Conservation (phyloP, 1,140 invertebrate species). For the Zelostemma sp. region DNA sequence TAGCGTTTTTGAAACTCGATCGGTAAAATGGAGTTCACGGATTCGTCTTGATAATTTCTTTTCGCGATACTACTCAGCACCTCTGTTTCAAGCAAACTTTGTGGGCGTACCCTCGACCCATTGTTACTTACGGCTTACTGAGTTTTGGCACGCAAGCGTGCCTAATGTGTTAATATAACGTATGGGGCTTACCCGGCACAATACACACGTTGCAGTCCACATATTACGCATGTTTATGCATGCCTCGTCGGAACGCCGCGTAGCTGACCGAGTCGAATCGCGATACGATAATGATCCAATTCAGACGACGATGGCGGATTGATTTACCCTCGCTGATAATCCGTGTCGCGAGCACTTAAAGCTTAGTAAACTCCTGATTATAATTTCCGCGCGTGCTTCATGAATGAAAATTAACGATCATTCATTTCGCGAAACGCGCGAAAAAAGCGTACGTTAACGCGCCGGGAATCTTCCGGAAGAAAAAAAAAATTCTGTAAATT, state of each 20-base stretch:
- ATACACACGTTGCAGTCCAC: constrained; percentile 42
- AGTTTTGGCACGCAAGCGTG: constrained; percentile 62
- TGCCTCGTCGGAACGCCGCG: constrained; percentile 25
- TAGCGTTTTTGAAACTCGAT: too few species aligned
- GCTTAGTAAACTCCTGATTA: not conserved
- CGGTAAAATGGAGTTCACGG: too few species aligned
- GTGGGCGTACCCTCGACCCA: constrained; percentile 53
- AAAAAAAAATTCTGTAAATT: too few species aligned
- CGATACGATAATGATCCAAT: constrained; percentile 48
- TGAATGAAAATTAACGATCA: too few species aligned
- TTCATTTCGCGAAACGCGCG: too few species aligned
- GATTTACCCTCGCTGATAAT: constrained; percentile 42
- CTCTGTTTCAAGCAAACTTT: constrained; percentile 41
- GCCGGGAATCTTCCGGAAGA: too few species aligned
- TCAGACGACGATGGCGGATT: constrained; percentile 36
- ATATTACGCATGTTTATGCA: constrained; percentile 43
- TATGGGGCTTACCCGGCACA: constrained; percentile 51
- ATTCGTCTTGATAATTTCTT: too few species aligned
- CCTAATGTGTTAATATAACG: constrained; percentile 68
- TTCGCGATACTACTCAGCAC: constrained; percentile 42
- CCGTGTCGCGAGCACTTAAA: constrained; percentile 5
- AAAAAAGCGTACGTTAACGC: too few species aligned
- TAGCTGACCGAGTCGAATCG: constrained; percentile 48
- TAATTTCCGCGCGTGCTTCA: not conserved
- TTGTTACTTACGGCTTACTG: constrained; percentile 64